These are phyloP conservation scores for Cataglyphis rosenhaueri DNA, from an alignment of 2,888 invertebrate genomes.

Conservation along the genomic window DNA sequence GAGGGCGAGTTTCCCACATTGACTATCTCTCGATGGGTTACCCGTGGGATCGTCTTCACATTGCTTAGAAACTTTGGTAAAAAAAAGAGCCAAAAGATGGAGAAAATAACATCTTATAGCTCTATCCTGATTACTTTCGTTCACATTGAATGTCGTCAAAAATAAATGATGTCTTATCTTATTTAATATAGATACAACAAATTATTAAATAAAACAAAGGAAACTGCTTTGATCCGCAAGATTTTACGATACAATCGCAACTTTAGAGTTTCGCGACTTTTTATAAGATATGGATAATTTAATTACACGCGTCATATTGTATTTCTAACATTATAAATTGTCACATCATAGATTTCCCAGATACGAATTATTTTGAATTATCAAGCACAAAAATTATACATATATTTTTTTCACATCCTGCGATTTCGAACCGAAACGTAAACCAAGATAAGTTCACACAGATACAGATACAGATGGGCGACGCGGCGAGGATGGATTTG, in stretches of 20 bases:
- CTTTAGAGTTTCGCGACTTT: not conserved
- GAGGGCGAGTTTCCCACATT: conserved; percentile 77
- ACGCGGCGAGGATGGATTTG: conserved; percentile 29
- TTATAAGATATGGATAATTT: not conserved
- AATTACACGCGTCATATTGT: not conserved
- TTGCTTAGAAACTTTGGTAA: conserved; percentile 64
- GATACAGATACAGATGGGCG: not conserved
- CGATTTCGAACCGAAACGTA: not conserved
- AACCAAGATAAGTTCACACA: conserved; percentile 7
- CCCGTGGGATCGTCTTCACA: conserved; percentile 76
- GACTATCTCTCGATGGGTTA: conserved; percentile 69
- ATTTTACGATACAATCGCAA: not conserved
- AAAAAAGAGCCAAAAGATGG: conserved; percentile 17
- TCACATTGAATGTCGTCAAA: conserved; percentile 39
- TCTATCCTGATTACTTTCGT: conserved; percentile 71
- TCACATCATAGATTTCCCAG: not conserved
- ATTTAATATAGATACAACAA: conserved; percentile 27
- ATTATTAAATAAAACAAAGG: conserved; percentile 59
- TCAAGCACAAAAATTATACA: not conserved
- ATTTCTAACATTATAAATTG: not conserved
- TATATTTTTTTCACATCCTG: not conserved
- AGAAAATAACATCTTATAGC: conserved; percentile 49
- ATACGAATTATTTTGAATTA: not conserved
- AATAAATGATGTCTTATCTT: conserved; percentile 59
- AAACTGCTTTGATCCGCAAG: conserved; percentile 32